phyloP scores from a whole-genome alignment of 2,888 invertebrate species.

The Acleris sparsana region DNA sequence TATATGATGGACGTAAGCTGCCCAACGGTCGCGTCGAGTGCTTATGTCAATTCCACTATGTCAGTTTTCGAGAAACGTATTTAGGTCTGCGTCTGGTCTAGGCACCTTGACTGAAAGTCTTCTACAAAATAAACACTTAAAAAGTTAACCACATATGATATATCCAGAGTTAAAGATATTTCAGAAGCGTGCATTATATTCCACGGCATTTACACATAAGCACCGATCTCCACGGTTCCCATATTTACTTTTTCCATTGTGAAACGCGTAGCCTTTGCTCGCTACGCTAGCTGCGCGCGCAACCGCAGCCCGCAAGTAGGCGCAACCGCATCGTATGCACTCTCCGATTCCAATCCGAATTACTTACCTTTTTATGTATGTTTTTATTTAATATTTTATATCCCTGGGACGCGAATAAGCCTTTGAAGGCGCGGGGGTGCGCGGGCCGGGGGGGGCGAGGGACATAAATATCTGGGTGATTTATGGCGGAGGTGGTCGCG shows the following conservation, averaged over 20 bases:
- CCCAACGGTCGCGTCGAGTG: too few relatives aligned
- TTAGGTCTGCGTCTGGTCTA: too few relatives aligned
- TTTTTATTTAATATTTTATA: constrained; percentile 82
- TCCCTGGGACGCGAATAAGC: constrained; percentile 72
- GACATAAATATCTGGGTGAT: constrained; percentile 84
- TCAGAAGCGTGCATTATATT: too few relatives aligned
- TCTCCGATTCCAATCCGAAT: constrained; percentile 77
- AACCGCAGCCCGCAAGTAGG: constrained; percentile 67
- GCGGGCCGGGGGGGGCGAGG: constrained; percentile 62
- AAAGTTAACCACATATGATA: too few relatives aligned
- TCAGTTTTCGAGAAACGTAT: too few relatives aligned
- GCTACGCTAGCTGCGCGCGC: constrained; percentile 39
- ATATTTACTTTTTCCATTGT: constrained; percentile 52
- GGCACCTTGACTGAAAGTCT: too few relatives aligned
- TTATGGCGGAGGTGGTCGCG: constrained; percentile 81
- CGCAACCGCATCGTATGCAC: constrained; percentile 64
- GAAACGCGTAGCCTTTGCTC: constrained; percentile 36
- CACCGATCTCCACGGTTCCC: neutral
- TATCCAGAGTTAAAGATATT: too few relatives aligned
- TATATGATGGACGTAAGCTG: too few relatives aligned
- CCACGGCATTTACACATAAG: neutral
- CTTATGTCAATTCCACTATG: too few relatives aligned
- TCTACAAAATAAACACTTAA: too few relatives aligned
- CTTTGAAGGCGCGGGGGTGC: constrained; percentile 56
- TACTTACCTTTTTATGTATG: constrained; percentile 79